Evolutionary conservation across 2,888 invertebrate genomes (phyloP).

Genomic region (Atherix ibis): DNA sequence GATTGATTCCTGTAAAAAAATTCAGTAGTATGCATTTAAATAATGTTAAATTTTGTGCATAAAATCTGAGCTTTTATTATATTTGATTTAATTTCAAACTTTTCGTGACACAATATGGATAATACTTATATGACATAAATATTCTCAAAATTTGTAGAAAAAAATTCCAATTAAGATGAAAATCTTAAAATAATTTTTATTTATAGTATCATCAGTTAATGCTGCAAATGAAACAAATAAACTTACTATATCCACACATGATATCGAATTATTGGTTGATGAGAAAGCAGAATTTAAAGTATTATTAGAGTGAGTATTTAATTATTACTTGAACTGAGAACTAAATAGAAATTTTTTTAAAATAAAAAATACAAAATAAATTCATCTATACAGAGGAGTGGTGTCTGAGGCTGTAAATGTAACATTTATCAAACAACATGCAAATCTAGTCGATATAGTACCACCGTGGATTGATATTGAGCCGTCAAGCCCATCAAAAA

Average conservation of each 20-base stretch:
- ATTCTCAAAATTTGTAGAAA: no score
- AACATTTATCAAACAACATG: conserved; percentile 44
- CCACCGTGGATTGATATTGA: conserved; percentile 35
- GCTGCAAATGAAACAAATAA: conserved; percentile 31
- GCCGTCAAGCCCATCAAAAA: conserved; percentile 26
- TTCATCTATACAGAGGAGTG: conserved; percentile 13
- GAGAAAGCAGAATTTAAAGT: conserved; percentile 39
- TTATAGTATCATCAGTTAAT: conserved; percentile 3
- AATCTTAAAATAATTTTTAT: background rate
- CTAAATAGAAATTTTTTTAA: background rate
- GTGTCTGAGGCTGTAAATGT: conserved; percentile 31
- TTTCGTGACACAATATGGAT: no score
- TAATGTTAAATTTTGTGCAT: no score
- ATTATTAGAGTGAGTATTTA: conserved; percentile 41
- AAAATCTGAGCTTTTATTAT: no score
- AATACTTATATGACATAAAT: no score
- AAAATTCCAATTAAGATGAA: no score
- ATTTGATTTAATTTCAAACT: no score
- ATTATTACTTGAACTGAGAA: no score
- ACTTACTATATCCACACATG: conserved; percentile 39
- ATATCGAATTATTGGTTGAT: conserved; percentile 42
- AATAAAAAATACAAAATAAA: background rate
- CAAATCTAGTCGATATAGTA: conserved; percentile 42
- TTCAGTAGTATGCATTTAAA: no score
- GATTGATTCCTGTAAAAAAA: no score